phyloP scores from a whole-genome alignment of 2,888 invertebrate genomes.

The Hybos culiciformis region DNA sequence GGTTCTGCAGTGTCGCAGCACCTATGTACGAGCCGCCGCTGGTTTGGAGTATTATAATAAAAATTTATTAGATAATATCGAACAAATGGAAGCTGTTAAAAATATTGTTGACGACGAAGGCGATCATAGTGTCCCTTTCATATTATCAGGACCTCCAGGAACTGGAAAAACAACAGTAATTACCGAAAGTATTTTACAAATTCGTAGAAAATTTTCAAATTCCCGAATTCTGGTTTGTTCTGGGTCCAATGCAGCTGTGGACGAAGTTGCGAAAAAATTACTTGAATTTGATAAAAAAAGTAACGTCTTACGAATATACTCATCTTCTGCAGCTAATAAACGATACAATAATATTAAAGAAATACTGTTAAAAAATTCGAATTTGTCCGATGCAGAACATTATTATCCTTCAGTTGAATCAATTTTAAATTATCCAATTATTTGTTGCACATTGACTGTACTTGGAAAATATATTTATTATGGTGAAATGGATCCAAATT shows the following conservation, averaged over 20 bases:
- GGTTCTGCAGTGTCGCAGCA: no score
- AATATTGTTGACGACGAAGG: no score
- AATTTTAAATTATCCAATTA: conserved; percentile 42
- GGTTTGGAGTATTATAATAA: no score
- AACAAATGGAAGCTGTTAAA: no score
- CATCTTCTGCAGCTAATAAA: conserved; percentile 34
- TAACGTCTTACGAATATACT: conserved; percentile 32
- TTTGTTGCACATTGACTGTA: conserved; percentile 49
- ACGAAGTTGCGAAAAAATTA: conserved; percentile 45
- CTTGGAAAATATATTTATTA: conserved; percentile 30
- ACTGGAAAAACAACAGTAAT: conserved; percentile 61
- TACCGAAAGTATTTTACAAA: conserved; percentile 54
- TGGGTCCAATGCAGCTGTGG: conserved; percentile 59
- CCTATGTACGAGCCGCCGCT: no score
- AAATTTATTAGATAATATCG: no score
- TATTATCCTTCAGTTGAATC: conserved; percentile 36
- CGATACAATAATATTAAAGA: conserved; percentile 30
- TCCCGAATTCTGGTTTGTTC: conserved; percentile 48
- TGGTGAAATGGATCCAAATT: background rate
- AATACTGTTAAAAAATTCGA: conserved; percentile 33
- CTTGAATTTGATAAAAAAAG: conserved; percentile 22
- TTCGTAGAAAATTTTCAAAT: conserved; percentile 31
- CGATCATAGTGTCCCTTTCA: no score
- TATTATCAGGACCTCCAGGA: no score
- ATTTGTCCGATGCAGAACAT: conserved; percentile 27